phyloP scores from a whole-genome alignment of 2,797 vertebrate species.

The Aratinga solstitialis region DNA sequence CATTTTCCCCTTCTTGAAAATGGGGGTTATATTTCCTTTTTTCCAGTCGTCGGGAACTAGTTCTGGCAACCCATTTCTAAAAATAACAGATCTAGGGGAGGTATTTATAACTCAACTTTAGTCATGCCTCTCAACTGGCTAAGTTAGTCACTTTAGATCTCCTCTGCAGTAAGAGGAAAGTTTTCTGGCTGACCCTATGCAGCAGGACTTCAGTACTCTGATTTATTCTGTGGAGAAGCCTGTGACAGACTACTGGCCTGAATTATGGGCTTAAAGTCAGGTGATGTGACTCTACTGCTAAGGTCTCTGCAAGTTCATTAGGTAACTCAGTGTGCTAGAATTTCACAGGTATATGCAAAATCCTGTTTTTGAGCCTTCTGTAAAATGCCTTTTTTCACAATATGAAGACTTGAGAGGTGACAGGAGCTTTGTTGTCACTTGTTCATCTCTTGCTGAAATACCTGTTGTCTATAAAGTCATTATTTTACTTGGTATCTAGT shows the following conservation, averaged over 20 bases:
- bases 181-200: background rate
- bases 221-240: background rate
- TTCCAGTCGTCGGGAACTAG: background rate
- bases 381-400: background rate
- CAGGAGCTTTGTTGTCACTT: background rate
- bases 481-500: background rate
- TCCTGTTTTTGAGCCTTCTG: background rate
- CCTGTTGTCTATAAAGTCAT: background rate
- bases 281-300: background rate
- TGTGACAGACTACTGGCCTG: background rate
- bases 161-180: background rate
- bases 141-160: background rate
- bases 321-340: background rate
- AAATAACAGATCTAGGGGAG: background rate
- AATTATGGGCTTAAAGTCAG: background rate
- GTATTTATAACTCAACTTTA: background rate
- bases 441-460: background rate
- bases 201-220: background rate
- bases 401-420: background rate
- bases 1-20: too few relatives aligned
- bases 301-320: background rate
- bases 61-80: background rate
- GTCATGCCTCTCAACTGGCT: background rate
- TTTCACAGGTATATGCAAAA: background rate
- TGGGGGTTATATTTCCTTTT: too few relatives aligned